phyloP scores from a whole-genome alignment of 1,140 invertebrate genomes.

The Heliconius eleuchia region DNA sequence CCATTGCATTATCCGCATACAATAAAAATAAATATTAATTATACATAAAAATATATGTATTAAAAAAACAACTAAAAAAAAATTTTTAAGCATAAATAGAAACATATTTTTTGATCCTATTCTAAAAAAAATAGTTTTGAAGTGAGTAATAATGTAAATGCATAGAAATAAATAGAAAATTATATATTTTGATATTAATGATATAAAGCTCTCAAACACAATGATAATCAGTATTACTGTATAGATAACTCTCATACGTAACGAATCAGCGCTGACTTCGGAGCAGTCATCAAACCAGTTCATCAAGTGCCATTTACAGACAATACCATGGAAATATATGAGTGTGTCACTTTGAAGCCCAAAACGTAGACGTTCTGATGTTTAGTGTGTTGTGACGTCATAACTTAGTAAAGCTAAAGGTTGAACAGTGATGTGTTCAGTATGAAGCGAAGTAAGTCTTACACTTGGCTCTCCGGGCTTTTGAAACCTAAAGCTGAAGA shows the following conservation, averaged over 20 bases:
- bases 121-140: slow-evolving; percentile 21
- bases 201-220: neutral
- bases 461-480: slow-evolving; percentile 76
- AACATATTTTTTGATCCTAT: too few relatives aligned
- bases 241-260: neutral
- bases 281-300: slow-evolving; percentile 11
- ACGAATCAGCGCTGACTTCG: neutral
- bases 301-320: slow-evolving; percentile 18
- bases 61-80: too few relatives aligned
- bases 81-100: too few relatives aligned
- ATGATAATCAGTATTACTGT: too few relatives aligned
- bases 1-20: too few relatives aligned
- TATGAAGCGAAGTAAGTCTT: slow-evolving; percentile 77
- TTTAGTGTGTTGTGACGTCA: slow-evolving; percentile 14
- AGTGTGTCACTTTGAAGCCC: neutral
- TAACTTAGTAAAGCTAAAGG: neutral
- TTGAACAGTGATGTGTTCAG: slow-evolving; percentile 25
- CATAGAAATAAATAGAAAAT: neutral
- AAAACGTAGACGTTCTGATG: neutral
- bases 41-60: too few relatives aligned
- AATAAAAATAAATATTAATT: too few relatives aligned
- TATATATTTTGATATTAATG: neutral
- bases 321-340: slow-evolving; percentile 11
- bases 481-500: slow-evolving; percentile 59
- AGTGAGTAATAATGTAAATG: slow-evolving; percentile 2